Base-by-base conservation (phyloP, 2,113 vertebrate genomes). In the Peromyscus californicus region DNA sequence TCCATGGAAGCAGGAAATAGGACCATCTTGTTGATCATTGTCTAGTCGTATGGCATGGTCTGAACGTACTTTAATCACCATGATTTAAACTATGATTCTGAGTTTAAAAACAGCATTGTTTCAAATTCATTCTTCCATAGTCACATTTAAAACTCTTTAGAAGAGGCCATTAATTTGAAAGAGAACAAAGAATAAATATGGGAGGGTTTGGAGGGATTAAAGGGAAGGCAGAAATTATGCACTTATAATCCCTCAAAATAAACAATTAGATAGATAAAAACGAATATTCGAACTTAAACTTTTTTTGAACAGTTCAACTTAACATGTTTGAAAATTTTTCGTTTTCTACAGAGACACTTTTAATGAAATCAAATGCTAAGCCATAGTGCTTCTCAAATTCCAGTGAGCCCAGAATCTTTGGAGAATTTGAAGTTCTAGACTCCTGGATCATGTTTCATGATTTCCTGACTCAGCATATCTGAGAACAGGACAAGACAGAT, bases 61-160 rank as follows among this genome's bases (percentile, higher is more conserved):
- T 11, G 31, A 87, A 42, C 13, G 45, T 39, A 79, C 12, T 39
- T 36, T n/a, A 22, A 88, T 11, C 45, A 78, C 78, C 3, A 79
- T 61, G 69, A 70, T 90, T 90, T 90, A 78, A 92, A 82, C 10
- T 88, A 5, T 69, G 39, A 86, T 31, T 61, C 82, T 92, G 36
- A 36, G 61, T 31, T 74, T 61, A 70, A 54, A 83, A 94, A 78
- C 31, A 61, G 80, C 11, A 24, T 74, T 84, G 65, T 89, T 93
- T 91, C 48, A 24, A 88, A 75, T 61, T 57, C 15, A 74, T 94
- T 95, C 8, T 45, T 92, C 51, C 74, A 7, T 42, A 70, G 36
- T 57, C 86, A 48, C 2, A 90, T 33, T 97, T 79, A 85, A 75
- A 93, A 91, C 57, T 75, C 75, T 93, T 91, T 84, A 84, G 13